These are phyloP conservation scores for Melipona quadrifasciata DNA, from an alignment of 1,140 invertebrate species.

Conservation along the genomic window DNA sequence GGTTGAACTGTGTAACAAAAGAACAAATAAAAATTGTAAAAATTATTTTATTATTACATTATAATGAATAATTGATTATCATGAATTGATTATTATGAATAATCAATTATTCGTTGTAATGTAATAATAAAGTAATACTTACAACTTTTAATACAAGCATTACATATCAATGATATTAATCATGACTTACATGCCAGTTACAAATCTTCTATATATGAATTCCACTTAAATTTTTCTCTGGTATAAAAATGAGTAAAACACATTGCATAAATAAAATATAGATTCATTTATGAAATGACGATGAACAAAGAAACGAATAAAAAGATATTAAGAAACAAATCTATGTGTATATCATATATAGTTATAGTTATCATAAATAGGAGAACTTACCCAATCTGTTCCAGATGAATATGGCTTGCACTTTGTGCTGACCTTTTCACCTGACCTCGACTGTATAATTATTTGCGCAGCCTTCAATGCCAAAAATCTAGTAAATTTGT, in stretches of 20 bases:
- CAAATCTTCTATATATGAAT: not conserved
- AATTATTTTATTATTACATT: not conserved
- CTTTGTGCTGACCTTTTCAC: conserved; percentile 90
- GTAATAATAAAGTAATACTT: not conserved
- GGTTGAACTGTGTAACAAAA: conserved; percentile 87
- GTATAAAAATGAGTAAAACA: not conserved
- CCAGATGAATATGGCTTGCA: conserved; percentile 88
- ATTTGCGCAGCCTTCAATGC: conserved; percentile 94
- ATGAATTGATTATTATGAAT: not conserved
- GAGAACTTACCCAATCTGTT: conserved; percentile 87
- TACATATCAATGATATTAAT: not conserved
- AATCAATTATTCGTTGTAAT: not conserved
- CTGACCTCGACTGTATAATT: conserved; percentile 93
- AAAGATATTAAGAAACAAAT: not conserved
- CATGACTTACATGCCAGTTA: not conserved
- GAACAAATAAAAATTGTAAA: conserved; percentile 1
- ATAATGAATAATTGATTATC: not conserved
- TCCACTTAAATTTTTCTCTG: not conserved
- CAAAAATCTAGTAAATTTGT: conserved; percentile 94
- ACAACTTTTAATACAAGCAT: not conserved
- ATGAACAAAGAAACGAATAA: not conserved
- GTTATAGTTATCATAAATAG: not conserved
- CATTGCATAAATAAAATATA: not conserved
- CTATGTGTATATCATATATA: not conserved
- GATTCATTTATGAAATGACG: not conserved